Conservation (phyloP, 2,797 vertebrate genomes). For the Rhinophrynus dorsalis region DNA sequence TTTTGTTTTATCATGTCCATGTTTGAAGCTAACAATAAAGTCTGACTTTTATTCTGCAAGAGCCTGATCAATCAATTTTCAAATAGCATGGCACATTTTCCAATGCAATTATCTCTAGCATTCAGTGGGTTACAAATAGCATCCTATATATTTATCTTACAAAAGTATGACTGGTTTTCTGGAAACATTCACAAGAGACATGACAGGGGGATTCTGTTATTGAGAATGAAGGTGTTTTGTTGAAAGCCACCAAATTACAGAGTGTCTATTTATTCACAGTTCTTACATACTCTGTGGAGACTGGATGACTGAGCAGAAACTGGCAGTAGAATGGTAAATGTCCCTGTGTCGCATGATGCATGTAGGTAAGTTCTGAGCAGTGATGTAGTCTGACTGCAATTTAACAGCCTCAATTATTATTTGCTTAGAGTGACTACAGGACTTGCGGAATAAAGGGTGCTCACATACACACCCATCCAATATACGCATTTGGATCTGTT, state of each 20-base stretch:
- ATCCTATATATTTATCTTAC: too few relatives aligned
- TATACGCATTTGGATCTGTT: background rate
- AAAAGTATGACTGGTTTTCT: too few relatives aligned
- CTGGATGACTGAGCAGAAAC: background rate
- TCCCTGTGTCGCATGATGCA: background rate
- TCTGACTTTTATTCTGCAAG: too few relatives aligned
- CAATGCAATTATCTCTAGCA: too few relatives aligned
- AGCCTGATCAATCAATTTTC: too few relatives aligned
- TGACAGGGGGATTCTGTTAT: background rate
- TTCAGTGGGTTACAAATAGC: too few relatives aligned
- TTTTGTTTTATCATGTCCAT: too few relatives aligned
- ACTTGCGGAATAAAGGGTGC: background rate
- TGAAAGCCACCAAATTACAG: background rate
- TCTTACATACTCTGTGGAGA: background rate
- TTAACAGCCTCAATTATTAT: background rate
- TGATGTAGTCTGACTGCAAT: slow-evolving; percentile 9
- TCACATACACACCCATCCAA: background rate
- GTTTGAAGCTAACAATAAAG: too few relatives aligned
- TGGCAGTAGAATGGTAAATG: background rate
- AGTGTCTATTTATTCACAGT: background rate
- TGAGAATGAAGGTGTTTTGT: background rate
- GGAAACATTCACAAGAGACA: background rate
- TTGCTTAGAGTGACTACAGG: background rate
- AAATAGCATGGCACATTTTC: too few relatives aligned
- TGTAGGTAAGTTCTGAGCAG: background rate